A percentile compares a stretch with the other conserved stretches of the same genome.
Conservation (phyloP, 2,797 vertebrate genomes). For the Sebastolobus altivelis region DNA sequence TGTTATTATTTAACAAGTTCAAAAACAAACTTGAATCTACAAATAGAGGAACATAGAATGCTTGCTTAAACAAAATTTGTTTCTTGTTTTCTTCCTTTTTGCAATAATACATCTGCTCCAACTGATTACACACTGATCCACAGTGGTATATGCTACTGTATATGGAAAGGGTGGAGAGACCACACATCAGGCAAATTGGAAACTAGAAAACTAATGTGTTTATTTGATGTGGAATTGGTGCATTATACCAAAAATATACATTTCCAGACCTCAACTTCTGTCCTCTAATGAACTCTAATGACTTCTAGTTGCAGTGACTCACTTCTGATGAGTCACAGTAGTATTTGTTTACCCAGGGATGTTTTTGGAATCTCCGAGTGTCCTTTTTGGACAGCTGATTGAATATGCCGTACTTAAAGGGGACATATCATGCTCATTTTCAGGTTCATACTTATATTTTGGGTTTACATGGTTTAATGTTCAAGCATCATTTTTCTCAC, state of each 20-base stretch:
- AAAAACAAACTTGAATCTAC: background rate
- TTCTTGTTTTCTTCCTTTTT: background rate
- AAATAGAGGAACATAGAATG: background rate
- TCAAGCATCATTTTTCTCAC: background rate
- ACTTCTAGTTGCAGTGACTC: conserved; percentile 1
- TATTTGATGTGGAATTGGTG: conserved; percentile 45
- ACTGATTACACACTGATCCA: background rate
- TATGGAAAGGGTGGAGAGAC: conserved; percentile 3
- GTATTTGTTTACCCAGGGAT: background rate
- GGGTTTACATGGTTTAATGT: background rate
- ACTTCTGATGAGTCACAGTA: conserved; percentile 16
- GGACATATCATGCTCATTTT: background rate
- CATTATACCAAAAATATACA: conserved; percentile 21
- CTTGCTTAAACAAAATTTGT: background rate
- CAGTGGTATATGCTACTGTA: background rate
- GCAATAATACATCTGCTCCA: background rate
- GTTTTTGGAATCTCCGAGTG: background rate
- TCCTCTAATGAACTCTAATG: conserved; percentile 36
- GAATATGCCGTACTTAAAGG: background rate
- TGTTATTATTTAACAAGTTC: background rate
- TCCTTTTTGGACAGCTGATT: background rate
- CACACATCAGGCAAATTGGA: conserved; percentile 18
- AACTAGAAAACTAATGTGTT: conserved; percentile 12
- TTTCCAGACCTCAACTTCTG: conserved; percentile 6
- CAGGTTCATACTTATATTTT: background rate